phyloP scores from a whole-genome alignment of 2,888 invertebrate species.

The Prosopocoilus inquinatus region DNA sequence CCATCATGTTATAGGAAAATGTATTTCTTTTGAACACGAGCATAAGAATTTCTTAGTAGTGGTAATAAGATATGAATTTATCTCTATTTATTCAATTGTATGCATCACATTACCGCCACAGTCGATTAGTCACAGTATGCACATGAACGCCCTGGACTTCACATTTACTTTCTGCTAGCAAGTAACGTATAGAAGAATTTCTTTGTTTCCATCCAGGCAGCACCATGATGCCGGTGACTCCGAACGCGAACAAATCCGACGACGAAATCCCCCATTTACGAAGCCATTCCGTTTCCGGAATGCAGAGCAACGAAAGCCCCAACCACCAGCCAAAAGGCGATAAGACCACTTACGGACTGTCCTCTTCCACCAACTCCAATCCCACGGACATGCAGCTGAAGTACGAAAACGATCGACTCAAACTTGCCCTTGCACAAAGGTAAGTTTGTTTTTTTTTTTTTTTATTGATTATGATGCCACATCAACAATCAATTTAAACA shows the following conservation, averaged over 20 bases:
- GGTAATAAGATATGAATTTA: too few species aligned
- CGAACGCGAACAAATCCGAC: conserved; percentile 36
- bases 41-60: not conserved
- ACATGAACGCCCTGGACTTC: too few species aligned
- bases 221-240: conserved; percentile 42
- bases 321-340: conserved; percentile 58
- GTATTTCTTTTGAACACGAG: too few species aligned
- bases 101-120: too few species aligned
- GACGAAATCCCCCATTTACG: conserved; percentile 59
- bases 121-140: too few species aligned
- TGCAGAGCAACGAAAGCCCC: conserved; percentile 63
- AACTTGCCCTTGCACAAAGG: conserved; percentile 94
- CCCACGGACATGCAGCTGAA: conserved; percentile 82
- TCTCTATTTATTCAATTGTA: too few species aligned
- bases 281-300: conserved; percentile 60
- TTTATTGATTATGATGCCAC: too few species aligned
- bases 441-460: conserved; percentile 52
- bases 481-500: too few species aligned
- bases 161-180: too few species aligned
- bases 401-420: conserved; percentile 95
- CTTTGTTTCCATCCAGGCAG: conserved; percentile 21
- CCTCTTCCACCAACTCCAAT: conserved; percentile 39
- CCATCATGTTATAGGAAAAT: too few species aligned
- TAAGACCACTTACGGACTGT: conserved; percentile 36
- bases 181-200: too few species aligned